A percentile compares a stretch with the other conserved stretches of the same genome.
Conservation (phyloP, 2,888 invertebrate genomes). For the Dasypogon diadema region DNA sequence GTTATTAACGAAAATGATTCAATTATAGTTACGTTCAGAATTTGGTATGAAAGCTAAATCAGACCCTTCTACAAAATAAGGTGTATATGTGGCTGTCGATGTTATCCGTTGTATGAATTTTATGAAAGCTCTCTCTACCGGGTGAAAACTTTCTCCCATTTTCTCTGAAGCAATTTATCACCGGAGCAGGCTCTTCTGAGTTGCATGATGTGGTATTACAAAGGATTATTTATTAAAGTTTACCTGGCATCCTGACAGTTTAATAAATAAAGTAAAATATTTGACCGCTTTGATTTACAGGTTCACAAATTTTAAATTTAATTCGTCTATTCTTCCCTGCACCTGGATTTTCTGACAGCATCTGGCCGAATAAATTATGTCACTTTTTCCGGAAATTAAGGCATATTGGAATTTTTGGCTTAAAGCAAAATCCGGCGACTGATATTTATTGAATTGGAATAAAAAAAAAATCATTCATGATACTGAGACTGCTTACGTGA, state of each 20-base stretch:
- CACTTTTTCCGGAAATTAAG: too few relatives aligned
- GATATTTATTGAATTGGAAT: too few relatives aligned
- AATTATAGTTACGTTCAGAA: too few relatives aligned
- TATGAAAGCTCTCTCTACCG: not conserved
- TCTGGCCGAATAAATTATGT: not conserved
- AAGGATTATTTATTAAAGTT: slow-evolving; percentile 20
- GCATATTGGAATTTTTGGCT: too few relatives aligned
- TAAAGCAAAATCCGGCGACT: too few relatives aligned
- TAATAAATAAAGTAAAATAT: slow-evolving; percentile 22
- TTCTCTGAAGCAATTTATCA: slow-evolving; percentile 8
- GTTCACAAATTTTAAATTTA: not conserved
- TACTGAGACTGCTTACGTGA: too few relatives aligned
- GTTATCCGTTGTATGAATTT: slow-evolving; percentile 5
- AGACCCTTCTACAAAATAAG: too few relatives aligned
- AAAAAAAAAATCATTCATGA: too few relatives aligned
- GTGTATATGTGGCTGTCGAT: not conserved
- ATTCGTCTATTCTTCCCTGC: not conserved
- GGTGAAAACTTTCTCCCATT: not conserved
- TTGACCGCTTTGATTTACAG: slow-evolving; percentile 23
- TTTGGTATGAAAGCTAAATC: too few relatives aligned
- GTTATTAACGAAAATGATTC: too few relatives aligned
- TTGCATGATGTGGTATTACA: not conserved
- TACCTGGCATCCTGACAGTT: not conserved
- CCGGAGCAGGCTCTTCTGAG: not conserved
- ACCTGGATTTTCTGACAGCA: not conserved